Conservation (phyloP, 1,140 invertebrate genomes). For the Telenomus remus region DNA sequence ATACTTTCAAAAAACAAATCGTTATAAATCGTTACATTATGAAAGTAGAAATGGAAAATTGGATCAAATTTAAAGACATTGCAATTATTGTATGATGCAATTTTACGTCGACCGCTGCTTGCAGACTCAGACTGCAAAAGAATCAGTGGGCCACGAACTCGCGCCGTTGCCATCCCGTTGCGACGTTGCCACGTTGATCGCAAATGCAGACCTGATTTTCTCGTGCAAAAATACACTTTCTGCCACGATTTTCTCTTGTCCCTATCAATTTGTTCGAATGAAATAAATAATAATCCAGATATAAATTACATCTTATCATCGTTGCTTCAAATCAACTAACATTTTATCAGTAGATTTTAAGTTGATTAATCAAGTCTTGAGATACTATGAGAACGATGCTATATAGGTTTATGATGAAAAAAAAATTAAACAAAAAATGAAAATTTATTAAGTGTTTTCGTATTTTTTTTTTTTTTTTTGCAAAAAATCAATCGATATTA, state of each 20-base stretch:
- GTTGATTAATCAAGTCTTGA: too few relatives aligned
- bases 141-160: conserved; percentile 49
- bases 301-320: conserved; percentile 28
- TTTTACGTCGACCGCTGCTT: conserved; percentile 22
- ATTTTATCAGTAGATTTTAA: too few relatives aligned
- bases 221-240: conserved; percentile 47
- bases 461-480: too few relatives aligned
- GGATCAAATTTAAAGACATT: too few relatives aligned
- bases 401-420: too few relatives aligned
- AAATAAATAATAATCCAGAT: conserved; percentile 7
- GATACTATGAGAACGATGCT: too few relatives aligned
- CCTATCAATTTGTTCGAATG: not conserved
- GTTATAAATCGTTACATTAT: too few relatives aligned
- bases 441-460: too few relatives aligned
- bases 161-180: conserved; percentile 20
- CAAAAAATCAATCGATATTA: too few relatives aligned
- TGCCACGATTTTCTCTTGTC: conserved; percentile 37
- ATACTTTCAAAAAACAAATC: too few relatives aligned
- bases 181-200: conserved; percentile 25
- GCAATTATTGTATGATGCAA: conserved; percentile 15
- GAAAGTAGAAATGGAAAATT: too few relatives aligned
- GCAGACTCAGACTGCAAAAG: conserved; percentile 36
- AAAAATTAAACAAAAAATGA: too few relatives aligned
- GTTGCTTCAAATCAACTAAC: not conserved
- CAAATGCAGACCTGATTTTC: conserved; percentile 35